phyloP scores from a whole-genome alignment of 2,888 invertebrate genomes.

The Phalera bucephala region DNA sequence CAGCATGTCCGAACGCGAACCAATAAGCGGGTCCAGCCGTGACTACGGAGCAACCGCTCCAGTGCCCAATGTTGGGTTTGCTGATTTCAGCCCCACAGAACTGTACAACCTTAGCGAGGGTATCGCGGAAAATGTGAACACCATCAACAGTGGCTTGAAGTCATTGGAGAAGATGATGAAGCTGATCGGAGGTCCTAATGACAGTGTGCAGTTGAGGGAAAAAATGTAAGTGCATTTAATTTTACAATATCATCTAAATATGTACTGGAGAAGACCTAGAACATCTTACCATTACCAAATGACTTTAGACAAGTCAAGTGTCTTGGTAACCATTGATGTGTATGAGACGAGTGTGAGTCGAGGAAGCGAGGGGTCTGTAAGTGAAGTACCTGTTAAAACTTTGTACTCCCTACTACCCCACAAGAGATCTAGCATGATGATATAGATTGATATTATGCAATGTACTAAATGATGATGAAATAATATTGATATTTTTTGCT shows the following conservation, averaged over 20 bases:
- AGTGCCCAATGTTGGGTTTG: constrained; percentile 87
- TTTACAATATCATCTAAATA: neutral
- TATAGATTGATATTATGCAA: no score
- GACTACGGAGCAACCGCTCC: constrained; percentile 74
- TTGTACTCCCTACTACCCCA: no score
- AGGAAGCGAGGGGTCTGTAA: no score
- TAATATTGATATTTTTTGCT: no score
- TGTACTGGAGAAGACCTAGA: no score
- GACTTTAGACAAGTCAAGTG: no score
- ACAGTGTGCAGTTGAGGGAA: constrained; percentile 83
- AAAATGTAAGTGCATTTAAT: constrained; percentile 59
- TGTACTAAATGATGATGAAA: no score
- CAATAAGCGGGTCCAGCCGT: constrained; percentile 62
- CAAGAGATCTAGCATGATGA: no score
- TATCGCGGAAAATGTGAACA: constrained; percentile 91
- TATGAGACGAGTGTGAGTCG: no score
- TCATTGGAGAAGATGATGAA: constrained; percentile 88
- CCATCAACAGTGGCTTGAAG: constrained; percentile 88
- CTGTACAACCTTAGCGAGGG: constrained; percentile 91
- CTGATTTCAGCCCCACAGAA: constrained; percentile 88
- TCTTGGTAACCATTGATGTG: no score
- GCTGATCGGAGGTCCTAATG: constrained; percentile 89
- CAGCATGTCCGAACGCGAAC: constrained; percentile 68
- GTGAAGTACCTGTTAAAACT: no score
- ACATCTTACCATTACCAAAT: no score